phyloP scores from a whole-genome alignment of 2,797 vertebrate species.

The Anguilla anguilla region DNA sequence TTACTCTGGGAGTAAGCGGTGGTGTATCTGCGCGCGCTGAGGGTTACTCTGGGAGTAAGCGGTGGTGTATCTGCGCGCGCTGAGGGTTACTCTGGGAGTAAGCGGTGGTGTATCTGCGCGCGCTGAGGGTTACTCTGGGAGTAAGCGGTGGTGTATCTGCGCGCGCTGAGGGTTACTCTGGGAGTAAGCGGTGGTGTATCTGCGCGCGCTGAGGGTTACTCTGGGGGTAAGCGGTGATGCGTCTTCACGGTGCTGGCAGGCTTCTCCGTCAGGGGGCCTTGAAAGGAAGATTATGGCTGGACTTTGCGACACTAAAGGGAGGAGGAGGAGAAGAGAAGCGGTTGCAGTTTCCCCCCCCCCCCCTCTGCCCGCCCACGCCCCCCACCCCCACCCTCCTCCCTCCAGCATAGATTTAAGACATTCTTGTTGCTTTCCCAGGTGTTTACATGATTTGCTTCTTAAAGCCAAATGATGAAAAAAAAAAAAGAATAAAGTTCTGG shows the following conservation, averaged over 20 bases:
- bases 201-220: conserved; percentile 18
- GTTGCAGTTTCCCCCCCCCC: neutral
- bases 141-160: conserved; percentile 21
- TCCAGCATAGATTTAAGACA: neutral
- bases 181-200: conserved; percentile 15
- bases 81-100: conserved; percentile 7
- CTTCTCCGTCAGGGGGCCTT: neutral
- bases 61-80: conserved; percentile 22
- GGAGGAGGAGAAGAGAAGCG: neutral
- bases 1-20: conserved; percentile 5
- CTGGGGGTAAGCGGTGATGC: conserved; percentile 24
- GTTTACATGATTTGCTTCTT: neutral
- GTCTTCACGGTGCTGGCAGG: conserved; percentile 18
- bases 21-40: conserved; percentile 25
- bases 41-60: conserved; percentile 5
- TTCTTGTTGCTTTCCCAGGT: neutral
- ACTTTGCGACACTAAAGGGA: neutral
- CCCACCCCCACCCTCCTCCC: too few relatives aligned
- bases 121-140: conserved; percentile 5
- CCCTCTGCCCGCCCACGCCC: too few relatives aligned
- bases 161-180: conserved; percentile 16
- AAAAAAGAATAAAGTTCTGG: neutral
- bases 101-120: conserved; percentile 25
- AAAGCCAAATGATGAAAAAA: neutral
- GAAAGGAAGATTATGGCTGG: neutral